Percentiles rank a stretch among this genome's conserved stretches.
phyloP scores from a whole-genome alignment of 2,888 invertebrate genomes.

The Polia nebulosa region DNA sequence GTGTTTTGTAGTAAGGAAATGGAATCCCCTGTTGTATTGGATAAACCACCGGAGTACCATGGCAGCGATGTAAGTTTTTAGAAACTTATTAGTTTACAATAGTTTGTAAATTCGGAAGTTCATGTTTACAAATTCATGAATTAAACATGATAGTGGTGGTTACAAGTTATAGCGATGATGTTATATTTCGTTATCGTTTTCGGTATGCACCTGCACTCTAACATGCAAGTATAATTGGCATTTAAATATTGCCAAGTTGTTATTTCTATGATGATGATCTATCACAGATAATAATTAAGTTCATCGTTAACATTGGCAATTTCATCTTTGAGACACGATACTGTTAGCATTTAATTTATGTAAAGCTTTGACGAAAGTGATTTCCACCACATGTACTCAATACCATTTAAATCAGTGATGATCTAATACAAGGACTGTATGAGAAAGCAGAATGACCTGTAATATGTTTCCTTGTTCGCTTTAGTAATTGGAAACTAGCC shows the following conservation, averaged over 20 bases:
- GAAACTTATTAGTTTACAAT: constrained; percentile 20
- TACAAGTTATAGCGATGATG: neutral
- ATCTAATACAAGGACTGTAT: constrained; percentile 36
- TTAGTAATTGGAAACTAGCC: constrained; percentile 72
- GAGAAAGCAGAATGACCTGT: constrained; percentile 63
- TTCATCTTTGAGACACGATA: neutral
- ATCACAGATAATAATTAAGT: neutral
- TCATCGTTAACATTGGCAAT: neutral
- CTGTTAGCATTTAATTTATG: neutral
- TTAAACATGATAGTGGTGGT: constrained; percentile 6
- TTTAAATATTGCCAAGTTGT: constrained; percentile 2
- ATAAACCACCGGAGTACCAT: constrained; percentile 91
- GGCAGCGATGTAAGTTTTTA: constrained; percentile 88
- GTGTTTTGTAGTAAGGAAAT: constrained; percentile 82
- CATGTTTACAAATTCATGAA: constrained; percentile 7
- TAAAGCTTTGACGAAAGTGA: constrained; percentile 8
- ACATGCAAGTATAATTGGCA: constrained; percentile 13
- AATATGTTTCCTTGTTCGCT: constrained; percentile 67
- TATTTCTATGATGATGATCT: neutral
- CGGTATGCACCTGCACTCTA: constrained; percentile 23
- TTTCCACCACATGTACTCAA: neutral
- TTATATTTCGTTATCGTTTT: neutral
- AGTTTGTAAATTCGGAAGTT: neutral
- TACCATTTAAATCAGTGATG: constrained; percentile 28
- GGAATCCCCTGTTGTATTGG: constrained; percentile 92